Conservation (phyloP, 2,113 vertebrate genomes). For the Pteropus alecto region DNA sequence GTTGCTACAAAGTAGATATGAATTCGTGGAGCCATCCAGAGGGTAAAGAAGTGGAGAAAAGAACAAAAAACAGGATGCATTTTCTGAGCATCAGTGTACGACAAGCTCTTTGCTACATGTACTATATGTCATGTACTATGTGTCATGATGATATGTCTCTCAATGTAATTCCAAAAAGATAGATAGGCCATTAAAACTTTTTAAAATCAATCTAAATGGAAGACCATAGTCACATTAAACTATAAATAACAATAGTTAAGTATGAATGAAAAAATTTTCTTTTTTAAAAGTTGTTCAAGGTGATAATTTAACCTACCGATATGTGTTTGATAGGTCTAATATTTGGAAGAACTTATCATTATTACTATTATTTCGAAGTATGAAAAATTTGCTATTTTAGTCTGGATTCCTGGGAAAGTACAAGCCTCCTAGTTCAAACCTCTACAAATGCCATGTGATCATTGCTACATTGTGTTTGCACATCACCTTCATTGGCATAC, state of each 20-base stretch:
- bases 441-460: not conserved
- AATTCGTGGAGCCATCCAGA: not conserved
- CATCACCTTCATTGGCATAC: not conserved
- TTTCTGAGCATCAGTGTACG: not conserved
- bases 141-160: not conserved
- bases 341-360: not conserved
- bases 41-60: not conserved
- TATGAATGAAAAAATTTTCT: not conserved
- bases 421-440: not conserved
- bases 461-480: not conserved
- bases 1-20: not conserved
- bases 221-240: not conserved
- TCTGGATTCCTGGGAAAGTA: not conserved
- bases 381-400: not conserved
- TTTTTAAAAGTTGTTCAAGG: conserved; percentile 6
- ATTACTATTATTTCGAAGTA: not conserved
- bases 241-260: not conserved
- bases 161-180: not conserved
- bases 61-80: not conserved
- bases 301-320: conserved; percentile 5
- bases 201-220: not conserved
- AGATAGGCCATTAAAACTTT: not conserved
- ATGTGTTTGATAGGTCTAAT: not conserved
- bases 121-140: too few species aligned
- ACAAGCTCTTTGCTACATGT: not conserved